Evolutionary conservation across 2,113 vertebrate species (phyloP).

Genomic region (Ascaphus truei): DNA sequence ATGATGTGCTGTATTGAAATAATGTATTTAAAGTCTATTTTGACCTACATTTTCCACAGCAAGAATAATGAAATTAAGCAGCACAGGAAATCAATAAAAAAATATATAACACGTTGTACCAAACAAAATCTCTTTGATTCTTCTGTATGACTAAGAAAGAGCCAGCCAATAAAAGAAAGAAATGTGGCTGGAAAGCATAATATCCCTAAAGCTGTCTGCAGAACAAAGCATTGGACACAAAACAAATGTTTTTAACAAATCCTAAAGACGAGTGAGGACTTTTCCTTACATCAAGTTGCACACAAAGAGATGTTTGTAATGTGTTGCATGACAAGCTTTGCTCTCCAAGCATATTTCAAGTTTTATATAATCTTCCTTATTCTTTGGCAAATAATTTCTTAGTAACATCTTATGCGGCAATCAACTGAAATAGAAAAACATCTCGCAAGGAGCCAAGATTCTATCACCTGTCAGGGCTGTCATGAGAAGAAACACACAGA

Average conservation of each 20-base stretch:
- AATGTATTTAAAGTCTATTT: no score
- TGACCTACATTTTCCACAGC: no score
- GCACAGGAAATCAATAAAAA: slow-evolving; percentile 10
- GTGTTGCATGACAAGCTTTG: slow-evolving; percentile 4
- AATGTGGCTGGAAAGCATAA: background rate
- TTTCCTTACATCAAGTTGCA: background rate
- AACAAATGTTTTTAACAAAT: slow-evolving; percentile 15
- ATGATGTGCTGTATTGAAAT: no score
- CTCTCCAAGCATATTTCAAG: background rate
- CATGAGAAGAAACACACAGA: slow-evolving; percentile 8
- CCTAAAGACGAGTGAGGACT: background rate
- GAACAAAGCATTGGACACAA: slow-evolving; percentile 9
- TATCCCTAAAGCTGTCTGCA: slow-evolving; percentile 19
- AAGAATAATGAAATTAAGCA: background rate
- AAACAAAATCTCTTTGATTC: slow-evolving; percentile 25
- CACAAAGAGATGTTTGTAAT: slow-evolving; percentile 4
- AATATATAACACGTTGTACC: slow-evolving; percentile 11
- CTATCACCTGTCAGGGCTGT: slow-evolving; percentile 26
- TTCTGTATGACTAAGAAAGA: background rate
- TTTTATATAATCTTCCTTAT: slow-evolving; percentile 9
- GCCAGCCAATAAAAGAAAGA: slow-evolving; percentile 2
- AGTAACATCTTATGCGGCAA: slow-evolving; percentile 3
- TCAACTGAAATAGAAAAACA: slow-evolving; percentile 15
- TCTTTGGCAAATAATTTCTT: slow-evolving; percentile 25
- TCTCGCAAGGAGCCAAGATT: background rate